Base-by-base conservation (phyloP, 2,888 invertebrate species). In the Artemia sp. region DNA sequence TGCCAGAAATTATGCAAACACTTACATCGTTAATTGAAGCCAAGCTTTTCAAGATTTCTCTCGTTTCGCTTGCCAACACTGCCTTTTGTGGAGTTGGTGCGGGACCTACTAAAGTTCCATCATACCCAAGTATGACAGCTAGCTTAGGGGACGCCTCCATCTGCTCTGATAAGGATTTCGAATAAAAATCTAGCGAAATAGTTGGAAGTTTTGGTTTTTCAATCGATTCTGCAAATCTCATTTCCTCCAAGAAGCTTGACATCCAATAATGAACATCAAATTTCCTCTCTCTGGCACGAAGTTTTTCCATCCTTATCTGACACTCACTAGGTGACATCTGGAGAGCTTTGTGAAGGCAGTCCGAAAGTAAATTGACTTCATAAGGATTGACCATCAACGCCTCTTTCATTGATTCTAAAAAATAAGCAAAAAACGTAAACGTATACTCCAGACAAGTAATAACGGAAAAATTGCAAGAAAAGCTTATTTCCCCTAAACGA, bases 331-430 rank as follows among this genome's bases (percentile, higher is more conserved):
- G 74, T 0, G 79, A 78, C 80, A 80, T 80, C 14, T 76, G 75
- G 7, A 80, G 74, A 6, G 80, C 80, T 68, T 78, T 75, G 71
- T 79, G 77, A 12, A 80, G 74, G n/a, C 76, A 76, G 66, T 78
- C 77, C 14, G 80, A 78, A 51, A 79, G 77, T 52, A 76, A 76
- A 69, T 79, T 77, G 51, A 78, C 75, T 71, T 80, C 79, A 72
- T 79, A 78, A 0, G 80, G 79, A 72, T 80, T 80, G 52, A 78
- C 78, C n/a, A 79, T 73, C 12, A 79, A 74, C 11, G 79, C 79
- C 74, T 80, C 80, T 70, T 77, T 77, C 79, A 80, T 79, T 73
- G 77, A 77, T 50, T 76, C 74, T 72, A 68, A 12, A 70, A 70
- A 69, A 58, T 19, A 38, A 38, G 38, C 24, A 38, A 38, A 38